These are phyloP conservation scores for Cosmia trapezina DNA, from an alignment of 2,888 invertebrate species.

Conservation along the genomic window DNA sequence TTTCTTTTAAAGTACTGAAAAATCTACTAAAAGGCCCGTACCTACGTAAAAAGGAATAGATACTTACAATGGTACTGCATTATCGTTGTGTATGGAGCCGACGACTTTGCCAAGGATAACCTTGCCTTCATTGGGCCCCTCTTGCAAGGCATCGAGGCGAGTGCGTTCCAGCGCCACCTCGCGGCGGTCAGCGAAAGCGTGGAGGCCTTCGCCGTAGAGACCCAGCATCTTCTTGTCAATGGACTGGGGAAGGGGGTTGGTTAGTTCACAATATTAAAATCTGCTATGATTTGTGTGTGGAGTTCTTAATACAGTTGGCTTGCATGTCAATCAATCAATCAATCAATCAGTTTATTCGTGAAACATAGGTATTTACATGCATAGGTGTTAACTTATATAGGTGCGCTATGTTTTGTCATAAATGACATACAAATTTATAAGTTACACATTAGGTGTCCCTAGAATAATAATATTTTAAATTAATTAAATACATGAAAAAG, in stretches of 20 bases:
- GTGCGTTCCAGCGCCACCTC: conserved; percentile 77
- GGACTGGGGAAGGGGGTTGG: conserved; percentile 80
- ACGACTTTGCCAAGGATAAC: conserved; percentile 95
- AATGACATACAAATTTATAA: too few species aligned
- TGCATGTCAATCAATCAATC: too few species aligned
- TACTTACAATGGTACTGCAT: conserved; percentile 94
- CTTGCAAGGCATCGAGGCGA: conserved; percentile 88
- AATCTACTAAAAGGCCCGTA: background rate
- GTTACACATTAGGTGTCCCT: too few species aligned
- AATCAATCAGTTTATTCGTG: too few species aligned
- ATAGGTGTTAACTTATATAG: too few species aligned
- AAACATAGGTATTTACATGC: too few species aligned
- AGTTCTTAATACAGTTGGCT: background rate
- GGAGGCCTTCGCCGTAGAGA: conserved; percentile 89
- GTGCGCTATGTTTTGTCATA: too few species aligned
- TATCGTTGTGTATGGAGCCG: conserved; percentile 94
- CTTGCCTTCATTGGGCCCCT: conserved; percentile 92
- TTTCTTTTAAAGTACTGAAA: background rate
- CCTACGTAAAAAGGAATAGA: background rate
- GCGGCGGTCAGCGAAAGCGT: conserved; percentile 71
- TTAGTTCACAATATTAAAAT: background rate
- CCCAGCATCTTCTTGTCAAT: conserved; percentile 93
- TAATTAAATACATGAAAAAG: too few species aligned
- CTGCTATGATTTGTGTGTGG: background rate
- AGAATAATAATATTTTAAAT: too few species aligned